Percentiles rank a stretch among this genome's conserved stretches.
These are phyloP conservation scores for Rhagonycha lutea DNA, from an alignment of 2,888 invertebrate species.

Conservation along the genomic window DNA sequence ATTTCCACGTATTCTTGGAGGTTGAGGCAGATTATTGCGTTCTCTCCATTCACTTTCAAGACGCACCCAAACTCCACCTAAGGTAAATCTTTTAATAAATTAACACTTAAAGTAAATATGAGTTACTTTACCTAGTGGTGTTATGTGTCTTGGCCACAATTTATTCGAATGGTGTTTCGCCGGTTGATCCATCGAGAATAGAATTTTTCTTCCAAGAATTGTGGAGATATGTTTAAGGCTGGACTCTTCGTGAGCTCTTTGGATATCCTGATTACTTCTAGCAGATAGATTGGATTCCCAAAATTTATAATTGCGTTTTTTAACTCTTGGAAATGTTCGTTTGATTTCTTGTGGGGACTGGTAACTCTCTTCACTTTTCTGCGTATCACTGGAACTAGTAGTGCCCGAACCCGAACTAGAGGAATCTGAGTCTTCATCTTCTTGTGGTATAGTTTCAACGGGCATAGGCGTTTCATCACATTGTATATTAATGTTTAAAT, in stretches of 20 bases:
- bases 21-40: constrained; percentile 18
- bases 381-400: constrained; percentile 24
- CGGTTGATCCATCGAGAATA: constrained; percentile 18
- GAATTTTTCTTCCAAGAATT: constrained; percentile 59
- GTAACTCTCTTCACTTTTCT: constrained; percentile 46
- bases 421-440: constrained; percentile 16
- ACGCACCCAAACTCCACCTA: constrained; percentile 75
- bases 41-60: constrained; percentile 82
- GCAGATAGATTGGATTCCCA: constrained; percentile 80
- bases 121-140: constrained; percentile 43
- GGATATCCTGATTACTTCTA: constrained; percentile 86
- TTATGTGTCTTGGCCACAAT: constrained; percentile 49
- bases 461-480: constrained; percentile 4
- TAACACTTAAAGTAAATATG: background rate
- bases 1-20: background rate
- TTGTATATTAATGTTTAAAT: background rate
- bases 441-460: background rate
- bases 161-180: constrained; percentile 39
- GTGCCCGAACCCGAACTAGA: constrained; percentile 18
- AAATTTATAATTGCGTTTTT: constrained; percentile 59
- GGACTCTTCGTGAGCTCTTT: constrained; percentile 81
- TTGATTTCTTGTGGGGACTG: constrained; percentile 6
- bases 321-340: constrained; percentile 36
- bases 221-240: constrained; percentile 70
- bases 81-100: constrained; percentile 35